Base-by-base conservation (phyloP, 2,797 vertebrate species). In the Avahi laniger region DNA sequence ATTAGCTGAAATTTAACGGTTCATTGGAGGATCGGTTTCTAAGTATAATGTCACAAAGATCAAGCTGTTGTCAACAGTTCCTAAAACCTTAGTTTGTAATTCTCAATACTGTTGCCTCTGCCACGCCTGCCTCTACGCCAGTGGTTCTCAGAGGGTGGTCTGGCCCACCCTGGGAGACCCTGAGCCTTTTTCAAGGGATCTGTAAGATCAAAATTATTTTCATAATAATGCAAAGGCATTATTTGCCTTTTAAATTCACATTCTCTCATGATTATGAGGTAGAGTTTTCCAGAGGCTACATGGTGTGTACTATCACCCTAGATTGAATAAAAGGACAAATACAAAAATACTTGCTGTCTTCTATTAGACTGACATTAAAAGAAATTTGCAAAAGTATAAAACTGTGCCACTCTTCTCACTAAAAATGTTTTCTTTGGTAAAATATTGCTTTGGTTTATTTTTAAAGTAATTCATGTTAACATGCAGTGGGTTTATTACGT, bases 361-460 rank as follows among this genome's bases (percentile, higher is more conserved):
- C 28, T 54, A 61, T 22, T 59, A 89, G 59, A 50, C 3, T 30
- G 38, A 69, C 13, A 33, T 17, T 50, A 43, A 57, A 54, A 63
- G n/a, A 89, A 61, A 72, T 93, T 76, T 83, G 15, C 33, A 65
- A 67, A 89, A 52, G 17, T 61, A 14, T 52, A 59, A 83, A 35
- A 50, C 22, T 52, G 3, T 6, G 15, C 6, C 61, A 54, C 41
- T 75, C 26, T 80, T 28, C 63, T 57, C 4, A 28, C 48, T 50
- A 59, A 85, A 82, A 69, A 61, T 24, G 12, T 59, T 78, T 73
- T 3, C 78, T 69, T 41, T 75, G 48, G 20, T 59, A 61, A 82
- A 57, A 57, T 28, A 50, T 30, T 57, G 54, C 54, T 57, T 26
- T 57, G 9, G n/a, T 10, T 85, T 88, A 50, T 82, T 92, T 54